Evolutionary conservation across 1,140 invertebrate genomes (phyloP), one percentile per base, ranked within the genome.

Genomic region (Stegodyphus dumicola): DNA sequence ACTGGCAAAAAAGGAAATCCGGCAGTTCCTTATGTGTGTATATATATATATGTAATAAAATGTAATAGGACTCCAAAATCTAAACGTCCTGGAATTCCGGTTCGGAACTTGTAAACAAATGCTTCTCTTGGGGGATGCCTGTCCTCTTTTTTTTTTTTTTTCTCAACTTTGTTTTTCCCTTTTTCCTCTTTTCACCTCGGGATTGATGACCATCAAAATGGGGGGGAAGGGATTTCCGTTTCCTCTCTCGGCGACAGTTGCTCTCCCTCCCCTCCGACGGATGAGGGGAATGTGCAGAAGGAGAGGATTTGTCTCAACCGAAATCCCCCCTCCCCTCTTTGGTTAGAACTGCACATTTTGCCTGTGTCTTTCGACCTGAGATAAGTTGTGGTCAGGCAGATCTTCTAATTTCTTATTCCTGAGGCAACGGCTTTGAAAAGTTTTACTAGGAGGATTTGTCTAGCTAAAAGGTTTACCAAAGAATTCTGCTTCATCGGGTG

Each of bases 141-240:
- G n/a, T 6, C 7, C 13, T 69, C 51, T 85, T 85, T 83, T 33
- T 33, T 33, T 33, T 33, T 33, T 33, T 33, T 33, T 33, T 33
- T 33, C 3, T 33, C 33, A 33, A 33, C 33, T 33, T 33, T 33
- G 33, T 33, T 33, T 33, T 33, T 33, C 33, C 33, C 33, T 33
- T 83, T 77, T 56, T 77, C 52, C 10, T 74, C n/a, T 76, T 51
- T 70, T n/a, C 11, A n/a, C 52, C 52, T 67, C 33, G 64, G 81
- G 73, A 85, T 85, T 85, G 81, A 85, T 85, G 81, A 85, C 81
- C 81, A 85, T 85, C 81, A 85, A 85, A 77, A 83, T 52, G 75
- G 69, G 80, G 78, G 81, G 79, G 81, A 64, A 60, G 49, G 73
- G 74, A 76, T 85, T 85, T 77, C 81, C 74, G 81, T 69, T 85